phyloP scores from a whole-genome alignment of 2,797 vertebrate species.

The Varecia variegata region DNA sequence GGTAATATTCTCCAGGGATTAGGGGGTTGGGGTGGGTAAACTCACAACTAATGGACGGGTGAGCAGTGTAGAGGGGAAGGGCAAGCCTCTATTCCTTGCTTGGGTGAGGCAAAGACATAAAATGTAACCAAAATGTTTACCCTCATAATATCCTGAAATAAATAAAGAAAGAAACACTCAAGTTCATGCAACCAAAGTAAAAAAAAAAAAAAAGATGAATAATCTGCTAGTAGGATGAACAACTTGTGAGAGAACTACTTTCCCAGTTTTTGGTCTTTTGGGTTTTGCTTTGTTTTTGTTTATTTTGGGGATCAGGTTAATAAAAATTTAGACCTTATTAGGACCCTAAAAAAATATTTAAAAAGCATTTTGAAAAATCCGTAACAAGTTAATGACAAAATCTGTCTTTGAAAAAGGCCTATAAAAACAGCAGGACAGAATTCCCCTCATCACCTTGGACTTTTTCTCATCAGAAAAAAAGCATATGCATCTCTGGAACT shows the following conservation, averaged over 20 bases:
- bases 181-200: no score
- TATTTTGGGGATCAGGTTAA: neutral
- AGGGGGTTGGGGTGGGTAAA: no score
- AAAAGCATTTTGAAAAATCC: slow-evolving; percentile 81
- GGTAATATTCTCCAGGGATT: no score
- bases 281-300: neutral
- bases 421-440: slow-evolving; percentile 78
- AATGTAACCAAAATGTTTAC: no score
- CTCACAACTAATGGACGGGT: no score
- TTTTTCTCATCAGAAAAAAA: slow-evolving; percentile 75
- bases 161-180: no score
- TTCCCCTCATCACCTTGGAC: slow-evolving; percentile 69
- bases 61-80: no score
- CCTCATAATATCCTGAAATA: no score
- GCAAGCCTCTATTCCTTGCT: no score
- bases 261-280: neutral
- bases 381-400: slow-evolving; percentile 79
- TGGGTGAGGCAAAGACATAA: no score
- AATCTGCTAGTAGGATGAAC: neutral
- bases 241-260: neutral
- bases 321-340: neutral
- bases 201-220: neutral
- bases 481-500: slow-evolving; percentile 57
- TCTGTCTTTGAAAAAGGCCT: slow-evolving; percentile 76
- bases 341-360: slow-evolving; percentile 71